phyloP scores from a whole-genome alignment of 2,888 invertebrate genomes.

The Sympetrum striolatum region DNA sequence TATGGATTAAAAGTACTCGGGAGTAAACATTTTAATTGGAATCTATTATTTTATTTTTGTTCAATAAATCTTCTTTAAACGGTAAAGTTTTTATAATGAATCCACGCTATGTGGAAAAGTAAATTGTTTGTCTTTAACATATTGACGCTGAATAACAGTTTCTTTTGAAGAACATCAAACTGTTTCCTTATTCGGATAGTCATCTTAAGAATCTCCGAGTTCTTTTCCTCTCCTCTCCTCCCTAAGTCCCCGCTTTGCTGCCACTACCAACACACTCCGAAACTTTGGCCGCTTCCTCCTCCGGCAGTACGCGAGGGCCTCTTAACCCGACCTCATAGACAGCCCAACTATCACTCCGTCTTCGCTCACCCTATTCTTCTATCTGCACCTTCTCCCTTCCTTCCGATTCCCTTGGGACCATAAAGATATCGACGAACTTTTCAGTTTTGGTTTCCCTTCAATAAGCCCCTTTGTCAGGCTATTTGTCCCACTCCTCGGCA shows the following conservation, averaged over 20 bases:
- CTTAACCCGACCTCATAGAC: neutral
- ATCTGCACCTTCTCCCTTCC: neutral
- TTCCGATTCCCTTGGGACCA: too few relatives aligned
- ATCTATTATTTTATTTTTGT: too few relatives aligned
- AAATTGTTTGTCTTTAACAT: neutral
- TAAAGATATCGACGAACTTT: too few relatives aligned
- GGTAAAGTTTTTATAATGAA: neutral
- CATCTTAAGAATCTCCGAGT: neutral
- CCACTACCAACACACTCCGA: neutral
- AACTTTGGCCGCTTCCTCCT: neutral
- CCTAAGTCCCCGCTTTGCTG: neutral
- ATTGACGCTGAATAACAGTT: neutral
- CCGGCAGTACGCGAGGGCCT: neutral
- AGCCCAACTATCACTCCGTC: neutral
- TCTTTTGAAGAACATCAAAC: neutral
- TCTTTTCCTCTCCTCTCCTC: neutral
- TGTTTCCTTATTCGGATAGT: neutral
- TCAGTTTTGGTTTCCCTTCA: too few relatives aligned
- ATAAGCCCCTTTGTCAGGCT: too few relatives aligned
- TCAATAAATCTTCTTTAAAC: neutral
- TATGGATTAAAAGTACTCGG: too few relatives aligned
- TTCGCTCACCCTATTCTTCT: neutral
- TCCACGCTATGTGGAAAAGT: neutral
- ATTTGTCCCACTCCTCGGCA: too few relatives aligned
- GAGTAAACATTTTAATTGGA: too few relatives aligned